Evolutionary conservation across 2,113 vertebrate genomes (phyloP), one percentile per base, ranked within the genome.

Genomic region (Oryzias javanicus): DNA sequence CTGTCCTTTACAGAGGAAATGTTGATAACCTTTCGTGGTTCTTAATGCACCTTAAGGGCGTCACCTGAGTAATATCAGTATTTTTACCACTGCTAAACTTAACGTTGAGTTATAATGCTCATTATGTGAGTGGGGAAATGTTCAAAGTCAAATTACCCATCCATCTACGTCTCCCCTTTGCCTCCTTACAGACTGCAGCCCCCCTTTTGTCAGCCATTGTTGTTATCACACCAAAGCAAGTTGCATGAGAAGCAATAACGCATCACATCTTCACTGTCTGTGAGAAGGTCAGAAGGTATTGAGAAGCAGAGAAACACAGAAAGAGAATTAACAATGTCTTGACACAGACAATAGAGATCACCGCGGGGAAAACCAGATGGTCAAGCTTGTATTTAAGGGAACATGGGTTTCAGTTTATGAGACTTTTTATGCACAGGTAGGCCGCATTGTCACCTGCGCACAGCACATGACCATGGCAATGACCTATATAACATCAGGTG

Each of bases 211-310:
- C 50, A 65, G 47, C 49, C 49, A 60, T 75, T 82, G 77, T 79
- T 72, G 63, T 55, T 54, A 20, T 19, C 20, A 54, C 60, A 77
- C 70, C 73, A 86, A 85, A 72, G 83, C 67, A 84, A 84, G 77
- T 72, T 86, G 86, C 83, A 82, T 54, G 58, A 77, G 51, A 75
- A 84, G 83, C 83, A 84, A 81, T 84, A 81, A 76, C 54, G 70
- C 40, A 8, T 61, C 75, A 69, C 75, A 82, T 81, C 82, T 75
- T 80, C 76, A 72, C 69, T 80, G 62, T 55, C 54, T 59, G 41
- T 57, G 52, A 70, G 82, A 83, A 86, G 85, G 85, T 89, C 81
- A 81, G 65, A 60, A 75, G 48, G 70, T 75, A 81, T 85, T 84
- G 72, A 79, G 68, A 80, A 60, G 74, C 72, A 70, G 53, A 64